These are phyloP conservation scores for Oscheius sp. DNA, from an alignment of 2,888 invertebrate genomes.

Conservation along the genomic window DNA sequence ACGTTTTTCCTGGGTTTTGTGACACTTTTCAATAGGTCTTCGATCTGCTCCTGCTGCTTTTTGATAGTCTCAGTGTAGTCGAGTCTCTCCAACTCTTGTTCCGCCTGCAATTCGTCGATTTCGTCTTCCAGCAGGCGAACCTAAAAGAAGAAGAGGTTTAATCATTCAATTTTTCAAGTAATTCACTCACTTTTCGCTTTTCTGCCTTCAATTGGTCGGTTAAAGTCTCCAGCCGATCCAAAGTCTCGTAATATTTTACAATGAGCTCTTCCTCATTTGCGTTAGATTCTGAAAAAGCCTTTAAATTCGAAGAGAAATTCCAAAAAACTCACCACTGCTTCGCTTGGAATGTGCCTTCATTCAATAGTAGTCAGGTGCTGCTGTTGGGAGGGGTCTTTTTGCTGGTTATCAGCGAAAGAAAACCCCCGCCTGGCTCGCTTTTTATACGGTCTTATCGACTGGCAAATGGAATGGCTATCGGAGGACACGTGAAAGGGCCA, in stretches of 20 bases:
- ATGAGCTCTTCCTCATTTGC: constrained; percentile 5
- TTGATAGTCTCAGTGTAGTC: constrained; percentile 17
- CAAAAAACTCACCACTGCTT: constrained; percentile 7
- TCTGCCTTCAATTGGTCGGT: neutral
- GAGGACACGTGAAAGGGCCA: constrained; percentile 2
- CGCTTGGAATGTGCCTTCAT: constrained; percentile 14
- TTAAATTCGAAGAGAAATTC: neutral
- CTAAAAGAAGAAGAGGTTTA: no score
- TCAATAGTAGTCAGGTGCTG: neutral
- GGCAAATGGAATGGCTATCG: neutral
- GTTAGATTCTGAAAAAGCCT: neutral
- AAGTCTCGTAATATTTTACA: constrained; percentile 10
- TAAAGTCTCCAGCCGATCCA: constrained; percentile 1
- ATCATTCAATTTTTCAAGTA: neutral
- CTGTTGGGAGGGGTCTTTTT: neutral
- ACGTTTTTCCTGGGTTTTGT: neutral
- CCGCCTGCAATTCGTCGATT: constrained; percentile 4
- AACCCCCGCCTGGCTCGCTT: neutral
- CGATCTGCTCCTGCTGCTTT: constrained; percentile 14
- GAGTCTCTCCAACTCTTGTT: constrained; percentile 8
- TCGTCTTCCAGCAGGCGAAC: constrained; percentile 16
- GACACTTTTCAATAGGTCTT: neutral
- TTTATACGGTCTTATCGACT: neutral
- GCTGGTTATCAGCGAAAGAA: neutral
- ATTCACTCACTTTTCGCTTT: neutral